A percentile compares a stretch with the other conserved stretches of the same genome.
Conservation (phyloP, 1,140 invertebrate genomes). For the Epicauta chinensis region DNA sequence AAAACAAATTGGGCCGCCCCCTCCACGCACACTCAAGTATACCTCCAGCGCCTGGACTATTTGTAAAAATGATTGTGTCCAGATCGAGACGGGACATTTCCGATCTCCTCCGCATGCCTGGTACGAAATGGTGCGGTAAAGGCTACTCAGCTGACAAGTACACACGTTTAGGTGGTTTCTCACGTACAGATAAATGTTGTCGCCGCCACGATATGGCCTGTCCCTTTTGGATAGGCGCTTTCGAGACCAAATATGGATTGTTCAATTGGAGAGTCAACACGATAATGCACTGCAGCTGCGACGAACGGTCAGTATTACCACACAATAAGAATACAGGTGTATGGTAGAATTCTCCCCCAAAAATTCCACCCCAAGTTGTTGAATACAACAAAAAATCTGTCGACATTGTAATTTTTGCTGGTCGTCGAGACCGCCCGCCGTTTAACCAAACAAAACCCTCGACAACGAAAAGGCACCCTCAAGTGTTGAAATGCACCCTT, state of each 20-base stretch:
- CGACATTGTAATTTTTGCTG: neutral
- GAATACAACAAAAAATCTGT: neutral
- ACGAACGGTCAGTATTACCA: constrained; percentile 70
- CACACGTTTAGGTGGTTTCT: constrained; percentile 69
- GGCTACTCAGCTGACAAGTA: constrained; percentile 68
- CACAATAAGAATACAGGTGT: neutral
- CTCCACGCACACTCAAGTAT: too few relatives aligned
- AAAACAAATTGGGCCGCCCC: too few relatives aligned
- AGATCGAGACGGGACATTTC: constrained; percentile 44
- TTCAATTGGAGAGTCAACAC: constrained; percentile 82
- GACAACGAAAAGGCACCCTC: constrained; percentile 3
- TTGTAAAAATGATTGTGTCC: neutral
- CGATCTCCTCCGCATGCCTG: constrained; percentile 65
- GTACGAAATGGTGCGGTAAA: constrained; percentile 84
- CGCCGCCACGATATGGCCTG: constrained; percentile 75
- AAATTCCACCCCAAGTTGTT: neutral
- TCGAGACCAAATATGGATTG: constrained; percentile 69
- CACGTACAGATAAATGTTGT: constrained; percentile 75
- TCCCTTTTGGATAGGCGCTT: constrained; percentile 69
- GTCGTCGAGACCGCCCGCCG: neutral
- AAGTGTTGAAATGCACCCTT: neutral
- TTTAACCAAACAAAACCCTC: neutral
- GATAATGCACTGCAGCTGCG: constrained; percentile 81
- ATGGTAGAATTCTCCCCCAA: neutral
- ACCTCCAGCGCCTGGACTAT: too few relatives aligned